A percentile compares a stretch with the other conserved stretches of the same genome.
Evolutionary conservation across 1,140 invertebrate genomes (phyloP).

Genomic region (Ectropis grisescens): DNA sequence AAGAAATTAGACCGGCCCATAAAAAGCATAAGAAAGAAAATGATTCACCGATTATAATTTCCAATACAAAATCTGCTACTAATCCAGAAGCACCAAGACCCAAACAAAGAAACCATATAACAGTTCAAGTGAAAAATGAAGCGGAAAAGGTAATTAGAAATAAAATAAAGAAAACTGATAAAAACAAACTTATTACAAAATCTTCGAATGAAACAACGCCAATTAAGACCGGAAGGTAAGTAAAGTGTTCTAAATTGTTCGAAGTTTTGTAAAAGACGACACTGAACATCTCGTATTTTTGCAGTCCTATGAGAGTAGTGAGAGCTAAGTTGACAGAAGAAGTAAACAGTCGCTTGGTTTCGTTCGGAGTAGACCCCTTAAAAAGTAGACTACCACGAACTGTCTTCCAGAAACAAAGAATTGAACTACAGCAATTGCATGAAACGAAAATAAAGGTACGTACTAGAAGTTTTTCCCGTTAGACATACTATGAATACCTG

Average conservation of each 20-base stretch:
- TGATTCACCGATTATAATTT: too few species aligned
- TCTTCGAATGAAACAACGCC: too few species aligned
- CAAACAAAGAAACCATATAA: too few species aligned
- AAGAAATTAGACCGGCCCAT: conserved; percentile 15
- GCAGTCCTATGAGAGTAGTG: conserved; percentile 47
- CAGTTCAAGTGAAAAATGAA: too few species aligned
- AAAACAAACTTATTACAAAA: neutral
- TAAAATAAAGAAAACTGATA: conserved; percentile 1
- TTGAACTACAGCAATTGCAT: conserved; percentile 65
- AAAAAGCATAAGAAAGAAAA: too few species aligned
- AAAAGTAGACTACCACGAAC: conserved; percentile 64
- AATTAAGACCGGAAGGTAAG: too few species aligned
- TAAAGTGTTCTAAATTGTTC: too few species aligned
- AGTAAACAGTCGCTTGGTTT: conserved; percentile 62
- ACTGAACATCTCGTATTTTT: conserved; percentile 5
- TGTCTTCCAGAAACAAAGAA: conserved; percentile 66
- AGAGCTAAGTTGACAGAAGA: conserved; percentile 58
- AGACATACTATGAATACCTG: too few species aligned
- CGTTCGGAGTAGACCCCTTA: conserved; percentile 71
- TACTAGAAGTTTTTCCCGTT: neutral
- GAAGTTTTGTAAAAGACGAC: too few species aligned
- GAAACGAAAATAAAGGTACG: conserved; percentile 67
- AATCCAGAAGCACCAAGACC: neutral
- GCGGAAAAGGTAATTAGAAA: neutral
- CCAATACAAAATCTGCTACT: too few species aligned